Evolutionary conservation across 2,888 invertebrate genomes (phyloP).

Genomic region (Coenonympha arcania): DNA sequence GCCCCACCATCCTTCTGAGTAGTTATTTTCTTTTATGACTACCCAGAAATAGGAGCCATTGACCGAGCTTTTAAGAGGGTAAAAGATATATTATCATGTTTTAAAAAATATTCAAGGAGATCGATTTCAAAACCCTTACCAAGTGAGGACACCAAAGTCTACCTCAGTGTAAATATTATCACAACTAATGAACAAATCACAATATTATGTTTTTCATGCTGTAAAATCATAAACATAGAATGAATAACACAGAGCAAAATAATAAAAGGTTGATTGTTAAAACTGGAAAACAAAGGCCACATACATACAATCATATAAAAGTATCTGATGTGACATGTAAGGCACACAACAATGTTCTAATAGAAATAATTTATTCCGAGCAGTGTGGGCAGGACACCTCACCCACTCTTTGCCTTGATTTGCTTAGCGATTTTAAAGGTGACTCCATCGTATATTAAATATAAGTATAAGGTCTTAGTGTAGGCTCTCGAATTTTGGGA

Average conservation of each 20-base stretch:
- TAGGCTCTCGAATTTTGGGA: not conserved
- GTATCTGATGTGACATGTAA: conserved; percentile 52
- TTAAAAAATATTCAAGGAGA: too few relatives aligned
- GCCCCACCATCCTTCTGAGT: too few relatives aligned
- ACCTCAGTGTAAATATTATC: too few relatives aligned
- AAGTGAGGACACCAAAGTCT: too few relatives aligned
- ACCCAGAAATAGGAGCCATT: too few relatives aligned
- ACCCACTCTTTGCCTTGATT: conserved; percentile 67
- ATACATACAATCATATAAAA: conserved; percentile 30
- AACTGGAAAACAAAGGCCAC: conserved; percentile 37
- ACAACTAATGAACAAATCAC: too few relatives aligned
- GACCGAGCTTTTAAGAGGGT: too few relatives aligned
- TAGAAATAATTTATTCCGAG: conserved; percentile 64
- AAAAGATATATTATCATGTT: too few relatives aligned
- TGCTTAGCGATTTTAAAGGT: conserved; percentile 45
- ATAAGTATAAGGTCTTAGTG: conserved; percentile 8
- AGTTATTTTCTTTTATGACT: too few relatives aligned
- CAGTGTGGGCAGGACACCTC: conserved; percentile 62
- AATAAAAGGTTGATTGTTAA: conserved; percentile 9
- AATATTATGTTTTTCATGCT: too few relatives aligned
- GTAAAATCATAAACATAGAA: not conserved
- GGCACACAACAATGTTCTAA: conserved; percentile 61
- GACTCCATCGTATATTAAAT: conserved; percentile 34
- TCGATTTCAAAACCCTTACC: too few relatives aligned
- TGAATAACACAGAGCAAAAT: not conserved